These are phyloP conservation scores for Macrotis lagotis DNA, from an alignment of 2,113 vertebrate species.

Conservation along the genomic window DNA sequence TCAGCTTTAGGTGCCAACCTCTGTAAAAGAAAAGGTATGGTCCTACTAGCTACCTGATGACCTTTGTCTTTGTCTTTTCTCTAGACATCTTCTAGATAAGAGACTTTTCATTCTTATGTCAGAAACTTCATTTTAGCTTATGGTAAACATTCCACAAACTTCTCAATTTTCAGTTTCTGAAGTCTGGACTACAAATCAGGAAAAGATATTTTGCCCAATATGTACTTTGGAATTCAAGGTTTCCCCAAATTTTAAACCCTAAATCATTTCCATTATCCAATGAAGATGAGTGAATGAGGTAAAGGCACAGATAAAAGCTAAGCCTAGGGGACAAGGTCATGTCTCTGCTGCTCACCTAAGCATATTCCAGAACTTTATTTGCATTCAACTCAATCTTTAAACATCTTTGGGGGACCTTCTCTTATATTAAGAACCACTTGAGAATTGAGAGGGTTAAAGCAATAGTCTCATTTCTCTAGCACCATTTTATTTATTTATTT, in stretches of 20 bases:
- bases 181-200: not conserved
- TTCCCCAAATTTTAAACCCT: too few species aligned
- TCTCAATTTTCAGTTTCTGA: not conserved
- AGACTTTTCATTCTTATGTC: not conserved
- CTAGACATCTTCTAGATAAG: not conserved
- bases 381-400: not conserved
- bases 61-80: not conserved
- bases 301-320: not conserved
- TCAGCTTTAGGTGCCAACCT: not conserved
- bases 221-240: not conserved
- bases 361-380: not conserved
- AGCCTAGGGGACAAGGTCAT: not conserved
- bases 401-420: not conserved
- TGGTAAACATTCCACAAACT: not conserved
- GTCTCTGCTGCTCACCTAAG: not conserved
- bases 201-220: not conserved
- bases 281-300: not conserved
- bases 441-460: not conserved
- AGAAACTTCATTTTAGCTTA: not conserved
- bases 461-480: not conserved
- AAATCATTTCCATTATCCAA: not conserved
- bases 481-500: too few species aligned
- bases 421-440: conserved; percentile 6
- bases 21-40: not conserved
- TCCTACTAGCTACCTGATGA: not conserved